Evolutionary conservation across 2,113 vertebrate genomes (phyloP), one percentile per base, ranked within the genome.

Genomic region (Benthochromis sp.): DNA sequence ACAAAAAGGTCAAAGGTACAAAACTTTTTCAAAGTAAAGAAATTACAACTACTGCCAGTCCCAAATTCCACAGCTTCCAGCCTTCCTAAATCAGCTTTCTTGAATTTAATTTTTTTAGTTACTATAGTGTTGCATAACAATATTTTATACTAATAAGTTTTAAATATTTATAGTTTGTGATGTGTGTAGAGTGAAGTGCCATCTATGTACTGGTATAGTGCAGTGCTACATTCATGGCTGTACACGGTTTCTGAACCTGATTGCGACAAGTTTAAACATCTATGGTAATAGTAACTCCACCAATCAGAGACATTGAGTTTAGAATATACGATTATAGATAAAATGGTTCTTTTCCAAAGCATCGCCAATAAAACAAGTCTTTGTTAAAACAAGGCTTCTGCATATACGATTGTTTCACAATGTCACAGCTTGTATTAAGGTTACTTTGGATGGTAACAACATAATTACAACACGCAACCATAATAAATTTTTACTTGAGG

Each of bases 1-100:
- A 13, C 0, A 43, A 24, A 73, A 73, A 73, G 40, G n/a, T 21
- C 13, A 45, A 73, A 29, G 0, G 24, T 11, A 29, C 1, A 45
- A 71, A 24, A 7, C 2, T 1, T 29, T 73, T 73, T 47, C 38
- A 73, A 45, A 76, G 40, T 76, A 27, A 76, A 76, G 40, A 9
- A 76, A 17, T 24, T 76, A 29, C 59, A 63, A 3, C 40, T 17
- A 29, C 40, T 11, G 24, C 40, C 24, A 47, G 0, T 29, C 24
- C 9, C 69, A 5, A 27, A 0, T 47, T 3, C 9, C 14, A 47
- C 6, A 27, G 24, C 40, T 27, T 45, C 40, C 40, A 76, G 13
- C 61, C 34, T 36, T 36, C 9, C 6, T 36, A 0, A n/a, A 9
- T 16, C 59, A 61, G 27, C 27, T 14, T 24, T 71, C 12, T 24